Conservation (phyloP, 37 sponge, comb jelly and placozoan species). For the Geodia barretti region DNA sequence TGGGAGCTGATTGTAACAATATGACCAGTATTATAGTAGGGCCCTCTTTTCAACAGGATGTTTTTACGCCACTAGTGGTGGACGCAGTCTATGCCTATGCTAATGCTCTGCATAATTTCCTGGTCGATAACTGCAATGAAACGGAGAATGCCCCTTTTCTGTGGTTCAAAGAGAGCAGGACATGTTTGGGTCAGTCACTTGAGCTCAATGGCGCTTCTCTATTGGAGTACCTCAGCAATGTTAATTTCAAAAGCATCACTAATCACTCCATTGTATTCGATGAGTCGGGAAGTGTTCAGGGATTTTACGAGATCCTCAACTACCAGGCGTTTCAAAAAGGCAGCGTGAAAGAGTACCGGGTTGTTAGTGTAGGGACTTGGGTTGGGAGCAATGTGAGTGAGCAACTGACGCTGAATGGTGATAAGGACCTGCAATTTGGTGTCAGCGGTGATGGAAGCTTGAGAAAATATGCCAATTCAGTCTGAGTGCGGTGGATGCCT, state of each 20-base stretch:
- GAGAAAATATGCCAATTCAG: background rate
- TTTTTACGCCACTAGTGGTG: slow-evolving; percentile 67
- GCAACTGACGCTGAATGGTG: background rate
- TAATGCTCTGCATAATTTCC: slow-evolving; percentile 69
- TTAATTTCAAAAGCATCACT: slow-evolving; percentile 52
- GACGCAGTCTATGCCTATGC: slow-evolving; percentile 90
- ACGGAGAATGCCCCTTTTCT: slow-evolving; percentile 10
- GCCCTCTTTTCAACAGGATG: slow-evolving; percentile 50
- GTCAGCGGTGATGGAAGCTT: background rate
- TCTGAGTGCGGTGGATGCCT: slow-evolving; percentile 64
- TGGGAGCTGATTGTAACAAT: slow-evolving; percentile 33
- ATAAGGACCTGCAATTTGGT: slow-evolving; percentile 52
- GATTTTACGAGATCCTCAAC: slow-evolving; percentile 67
- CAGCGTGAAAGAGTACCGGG: background rate
- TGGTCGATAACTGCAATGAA: slow-evolving; percentile 76
- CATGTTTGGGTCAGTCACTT: slow-evolving; percentile 41
- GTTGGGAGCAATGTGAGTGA: slow-evolving; percentile 7
- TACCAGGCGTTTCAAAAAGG: slow-evolving; percentile 31
- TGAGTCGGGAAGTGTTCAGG: slow-evolving; percentile 47
- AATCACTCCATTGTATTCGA: slow-evolving; percentile 64
- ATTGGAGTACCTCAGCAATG: slow-evolving; percentile 43
- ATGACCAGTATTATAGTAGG: slow-evolving; percentile 19
- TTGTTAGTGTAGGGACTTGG: slow-evolving; percentile 52
- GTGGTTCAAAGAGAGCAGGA: slow-evolving; percentile 29
- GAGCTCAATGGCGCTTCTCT: slow-evolving; percentile 39